Evolutionary conservation across 92 coral and sea anemone species (phyloP), one percentile per base, ranked within the genome.

Genomic region (Muricea muricata): DNA sequence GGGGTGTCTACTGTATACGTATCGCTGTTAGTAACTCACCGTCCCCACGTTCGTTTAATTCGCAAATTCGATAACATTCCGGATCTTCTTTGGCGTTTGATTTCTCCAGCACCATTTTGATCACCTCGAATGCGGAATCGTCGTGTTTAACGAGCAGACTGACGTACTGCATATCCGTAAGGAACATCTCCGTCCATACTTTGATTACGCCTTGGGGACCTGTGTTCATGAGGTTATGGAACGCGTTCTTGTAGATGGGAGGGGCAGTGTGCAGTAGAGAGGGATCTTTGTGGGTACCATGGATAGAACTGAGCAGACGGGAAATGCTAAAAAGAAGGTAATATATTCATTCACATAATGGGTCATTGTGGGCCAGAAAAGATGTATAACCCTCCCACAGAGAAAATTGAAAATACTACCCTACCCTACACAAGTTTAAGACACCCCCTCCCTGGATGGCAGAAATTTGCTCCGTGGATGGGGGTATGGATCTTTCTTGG

Each of bases 151-250:
- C 93, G 90, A 96, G 83, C 69, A 96, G 90, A 81, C 99, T 96
- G 77, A 97, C 94, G 55, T 96, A 96, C 72, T 93, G 91, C 85
- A 87, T 92, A 50, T 96, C 98, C 15, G 91, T 93, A 18, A 93
- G 84, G 58, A 96, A 82, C 55, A 97, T 93, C 1, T 81, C 91
- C 54, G 99, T 97, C 97, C 97, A 93, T 45, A 96, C 91, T 86
- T 94, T 87, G n/a, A 96, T 46, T 37, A 96, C 91, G 29, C 97
- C 99, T 58, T 94, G 94, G 0, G 99, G 99, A 14, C 99, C 99
- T 0, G 94, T 87, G 80, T 96, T 93, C 41, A 96, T 92, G 26
- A 96, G 90, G 76, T 92, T 88, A 76, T 96, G 99, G 93, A 96
- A 90, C n/a, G 93, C 81, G 10, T 93, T 93, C 87, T 93, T 96